These are phyloP conservation scores for Barnardius zonarius DNA, from an alignment of 2,113 vertebrate species.

Conservation along the genomic window DNA sequence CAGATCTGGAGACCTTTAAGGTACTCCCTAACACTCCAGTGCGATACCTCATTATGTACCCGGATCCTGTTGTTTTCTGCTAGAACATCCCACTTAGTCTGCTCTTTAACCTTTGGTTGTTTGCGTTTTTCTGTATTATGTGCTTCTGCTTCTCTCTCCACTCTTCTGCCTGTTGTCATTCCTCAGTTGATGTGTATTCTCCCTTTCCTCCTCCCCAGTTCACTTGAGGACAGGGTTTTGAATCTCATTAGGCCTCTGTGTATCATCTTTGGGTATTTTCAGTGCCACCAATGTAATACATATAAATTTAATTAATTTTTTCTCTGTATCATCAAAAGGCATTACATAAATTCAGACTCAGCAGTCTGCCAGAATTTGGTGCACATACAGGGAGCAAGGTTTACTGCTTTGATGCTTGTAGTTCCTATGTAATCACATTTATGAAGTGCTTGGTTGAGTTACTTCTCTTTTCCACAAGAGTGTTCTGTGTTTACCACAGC, in stretches of 20 bases:
- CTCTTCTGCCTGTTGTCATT: not conserved
- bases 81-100: not conserved
- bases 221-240: not conserved
- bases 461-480: not conserved
- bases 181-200: not conserved
- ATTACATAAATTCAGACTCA: not conserved
- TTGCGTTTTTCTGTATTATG: not conserved
- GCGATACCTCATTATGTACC: not conserved
- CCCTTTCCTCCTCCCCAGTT: not conserved
- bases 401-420: not conserved
- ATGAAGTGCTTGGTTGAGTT: not conserved
- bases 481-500: not conserved
- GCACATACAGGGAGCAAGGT: not conserved
- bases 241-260: not conserved
- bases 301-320: not conserved
- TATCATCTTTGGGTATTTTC: not conserved
- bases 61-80: not conserved
- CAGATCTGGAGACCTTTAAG: not conserved
- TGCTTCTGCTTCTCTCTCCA: not conserved
- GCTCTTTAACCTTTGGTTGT: not conserved
- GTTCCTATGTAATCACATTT: slow-evolving; percentile 1
- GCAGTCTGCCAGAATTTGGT: not conserved
- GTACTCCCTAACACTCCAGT: not conserved
- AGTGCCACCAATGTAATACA: not conserved
- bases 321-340: not conserved